Percentiles rank a stretch among this genome's conserved stretches.
Evolutionary conservation across 1,140 invertebrate genomes (phyloP).

Genomic region (Calephelis nemesis): DNA sequence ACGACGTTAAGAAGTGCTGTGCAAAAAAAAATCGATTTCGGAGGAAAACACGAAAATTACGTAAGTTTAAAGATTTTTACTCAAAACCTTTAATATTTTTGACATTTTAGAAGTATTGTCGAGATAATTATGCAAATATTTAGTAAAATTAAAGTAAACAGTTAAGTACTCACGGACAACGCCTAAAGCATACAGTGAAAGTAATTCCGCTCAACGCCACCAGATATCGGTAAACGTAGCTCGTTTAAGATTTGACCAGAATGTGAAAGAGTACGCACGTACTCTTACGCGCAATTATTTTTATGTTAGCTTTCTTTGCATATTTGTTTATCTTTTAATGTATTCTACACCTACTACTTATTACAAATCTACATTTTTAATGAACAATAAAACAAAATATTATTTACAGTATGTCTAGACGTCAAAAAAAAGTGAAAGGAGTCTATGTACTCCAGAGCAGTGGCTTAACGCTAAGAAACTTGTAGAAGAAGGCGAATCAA

Average conservation of each 20-base stretch:
- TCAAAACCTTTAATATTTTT: no score
- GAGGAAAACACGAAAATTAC: no score
- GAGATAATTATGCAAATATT: no score
- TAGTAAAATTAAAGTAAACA: background rate
- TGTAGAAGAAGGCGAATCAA: slow-evolving; percentile 19
- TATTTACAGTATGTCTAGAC: slow-evolving; percentile 19
- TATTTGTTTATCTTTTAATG: background rate
- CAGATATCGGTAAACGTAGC: background rate
- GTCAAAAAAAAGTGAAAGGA: slow-evolving; percentile 21
- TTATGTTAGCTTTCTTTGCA: slow-evolving; percentile 6
- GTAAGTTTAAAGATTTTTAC: no score
- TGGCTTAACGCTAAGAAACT: slow-evolving; percentile 10
- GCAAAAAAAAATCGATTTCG: no score
- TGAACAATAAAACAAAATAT: slow-evolving; percentile 3
- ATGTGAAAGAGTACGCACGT: background rate
- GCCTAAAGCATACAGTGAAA: background rate
- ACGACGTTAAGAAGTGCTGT: no score
- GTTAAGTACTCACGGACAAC: background rate
- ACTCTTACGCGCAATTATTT: background rate
- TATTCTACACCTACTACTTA: background rate
- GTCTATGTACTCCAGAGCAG: slow-evolving; percentile 19
- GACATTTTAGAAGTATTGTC: no score
- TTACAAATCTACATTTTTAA: background rate
- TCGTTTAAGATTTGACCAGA: slow-evolving; percentile 6
- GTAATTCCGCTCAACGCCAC: slow-evolving; percentile 2